Percentiles rank a stretch among this genome's conserved stretches.
phyloP scores from a whole-genome alignment of 2,888 invertebrate genomes.

The Opisthograptis luteolata region DNA sequence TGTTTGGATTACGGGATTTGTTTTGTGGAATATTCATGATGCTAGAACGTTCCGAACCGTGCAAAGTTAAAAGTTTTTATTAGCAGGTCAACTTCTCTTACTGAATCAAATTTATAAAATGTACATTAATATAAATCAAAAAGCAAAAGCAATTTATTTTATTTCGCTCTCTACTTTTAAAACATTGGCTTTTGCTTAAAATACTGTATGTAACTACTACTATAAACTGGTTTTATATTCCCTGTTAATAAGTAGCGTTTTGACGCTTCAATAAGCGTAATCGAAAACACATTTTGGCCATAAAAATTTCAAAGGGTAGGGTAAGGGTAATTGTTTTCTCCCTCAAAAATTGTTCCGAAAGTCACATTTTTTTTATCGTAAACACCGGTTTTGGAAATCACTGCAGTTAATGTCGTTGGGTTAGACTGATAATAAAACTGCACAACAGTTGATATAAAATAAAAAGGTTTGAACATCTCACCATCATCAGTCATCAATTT shows the following conservation, averaged over 20 bases:
- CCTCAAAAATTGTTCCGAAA: slow-evolving; percentile 56
- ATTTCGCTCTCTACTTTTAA: background rate
- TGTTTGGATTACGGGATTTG: background rate
- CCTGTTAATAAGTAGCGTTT: slow-evolving; percentile 26
- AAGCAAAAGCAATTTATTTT: slow-evolving; percentile 6
- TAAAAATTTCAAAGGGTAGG: slow-evolving; percentile 51
- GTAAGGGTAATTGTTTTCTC: slow-evolving; percentile 55
- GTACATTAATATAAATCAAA: too few relatives aligned
- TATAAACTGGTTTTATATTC: too few relatives aligned
- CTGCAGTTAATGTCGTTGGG: slow-evolving; percentile 30
- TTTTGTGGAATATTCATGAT: too few relatives aligned
- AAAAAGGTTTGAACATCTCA: too few relatives aligned
- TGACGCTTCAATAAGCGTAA: slow-evolving; percentile 33
- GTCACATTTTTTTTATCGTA: slow-evolving; percentile 64
- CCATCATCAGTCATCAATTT: too few relatives aligned
- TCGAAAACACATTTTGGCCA: slow-evolving; percentile 44
- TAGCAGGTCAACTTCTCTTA: too few relatives aligned
- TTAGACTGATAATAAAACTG: too few relatives aligned
- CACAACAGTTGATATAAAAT: too few relatives aligned
- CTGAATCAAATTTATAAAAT: too few relatives aligned
- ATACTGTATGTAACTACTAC: too few relatives aligned
- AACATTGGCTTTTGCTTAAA: slow-evolving; percentile 1
- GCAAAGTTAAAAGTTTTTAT: background rate
- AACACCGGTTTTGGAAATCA: slow-evolving; percentile 42
- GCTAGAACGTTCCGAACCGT: background rate